Evolutionary conservation across 2,797 vertebrate genomes (phyloP).

Genomic region (Calcarius lapponicus): DNA sequence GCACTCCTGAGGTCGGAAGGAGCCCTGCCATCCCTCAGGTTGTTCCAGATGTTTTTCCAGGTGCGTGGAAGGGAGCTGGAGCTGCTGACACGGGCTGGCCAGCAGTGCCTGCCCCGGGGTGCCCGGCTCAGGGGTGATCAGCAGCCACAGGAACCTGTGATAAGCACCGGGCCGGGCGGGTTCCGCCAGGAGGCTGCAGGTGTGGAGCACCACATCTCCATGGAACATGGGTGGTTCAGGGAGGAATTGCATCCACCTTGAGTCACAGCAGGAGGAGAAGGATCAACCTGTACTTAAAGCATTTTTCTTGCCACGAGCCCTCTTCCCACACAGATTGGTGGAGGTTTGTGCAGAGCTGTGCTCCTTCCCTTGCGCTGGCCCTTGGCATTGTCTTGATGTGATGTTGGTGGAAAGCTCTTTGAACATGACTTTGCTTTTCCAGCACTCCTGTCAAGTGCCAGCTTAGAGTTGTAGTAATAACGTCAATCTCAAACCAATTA

Average conservation of each 20-base stretch:
- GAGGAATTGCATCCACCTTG: neutral
- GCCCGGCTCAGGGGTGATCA: neutral
- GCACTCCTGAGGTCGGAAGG: neutral
- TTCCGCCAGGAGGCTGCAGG: rapidly evolving
- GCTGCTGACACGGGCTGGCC: rapidly evolving
- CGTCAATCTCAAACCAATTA: rapidly evolving
- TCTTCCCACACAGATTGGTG: neutral
- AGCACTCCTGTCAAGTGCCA: neutral
- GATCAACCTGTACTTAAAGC: neutral
- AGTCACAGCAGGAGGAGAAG: neutral
- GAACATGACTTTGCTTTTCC: neutral
- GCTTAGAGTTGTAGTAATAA: neutral
- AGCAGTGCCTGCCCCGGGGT: neutral
- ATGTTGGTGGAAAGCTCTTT: neutral
- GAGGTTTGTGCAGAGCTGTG: neutral
- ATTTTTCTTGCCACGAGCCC: neutral
- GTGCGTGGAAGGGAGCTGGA: neutral
- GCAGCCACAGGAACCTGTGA: rapidly evolving
- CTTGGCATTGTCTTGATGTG: rapidly evolving
- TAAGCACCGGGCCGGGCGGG: rapidly evolving
- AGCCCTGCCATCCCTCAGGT: neutral
- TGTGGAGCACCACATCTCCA: neutral
- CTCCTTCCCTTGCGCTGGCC: neutral
- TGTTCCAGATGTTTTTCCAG: neutral
- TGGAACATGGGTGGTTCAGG: rapidly evolving